These are phyloP conservation scores for Tiliacea aurago DNA, from an alignment of 2,888 invertebrate species.

Conservation along the genomic window DNA sequence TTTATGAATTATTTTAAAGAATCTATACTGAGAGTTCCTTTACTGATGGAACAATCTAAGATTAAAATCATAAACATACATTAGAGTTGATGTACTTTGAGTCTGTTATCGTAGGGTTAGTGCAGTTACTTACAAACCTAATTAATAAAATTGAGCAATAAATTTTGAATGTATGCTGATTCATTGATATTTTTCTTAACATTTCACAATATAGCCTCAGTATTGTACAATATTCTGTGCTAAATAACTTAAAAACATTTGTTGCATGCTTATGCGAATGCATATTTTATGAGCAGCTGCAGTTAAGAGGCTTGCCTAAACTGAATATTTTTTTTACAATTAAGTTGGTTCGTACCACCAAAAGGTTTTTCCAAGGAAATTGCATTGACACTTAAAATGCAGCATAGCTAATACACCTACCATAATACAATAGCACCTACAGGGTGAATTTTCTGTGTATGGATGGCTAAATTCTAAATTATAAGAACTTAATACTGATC, in stretches of 20 bases:
- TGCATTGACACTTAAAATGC: not conserved
- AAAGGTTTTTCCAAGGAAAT: not conserved
- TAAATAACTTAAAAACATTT: not conserved
- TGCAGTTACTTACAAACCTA: slow-evolving; percentile 2
- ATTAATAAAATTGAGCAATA: not conserved
- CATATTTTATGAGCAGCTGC: not conserved
- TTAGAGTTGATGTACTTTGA: not conserved
- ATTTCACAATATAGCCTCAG: slow-evolving; percentile 14
- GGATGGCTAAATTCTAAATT: not conserved
- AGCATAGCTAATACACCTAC: not conserved
- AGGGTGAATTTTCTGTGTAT: not conserved
- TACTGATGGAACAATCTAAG: not conserved
- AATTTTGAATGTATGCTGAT: not conserved
- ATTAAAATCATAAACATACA: not conserved
- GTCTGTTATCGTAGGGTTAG: not conserved
- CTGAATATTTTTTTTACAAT: not conserved
- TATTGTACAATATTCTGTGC: slow-evolving; percentile 1
- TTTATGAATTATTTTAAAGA: not conserved
- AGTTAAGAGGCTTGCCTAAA: not conserved
- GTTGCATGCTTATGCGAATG: slow-evolving; percentile 31
- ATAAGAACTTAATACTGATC: not conserved
- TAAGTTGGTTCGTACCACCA: not conserved
- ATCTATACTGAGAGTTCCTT: not conserved
- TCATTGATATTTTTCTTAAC: slow-evolving; percentile 3
- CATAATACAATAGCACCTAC: not conserved